Conservation (phyloP, 2,113 vertebrate species). For the Lagopus muta region DNA sequence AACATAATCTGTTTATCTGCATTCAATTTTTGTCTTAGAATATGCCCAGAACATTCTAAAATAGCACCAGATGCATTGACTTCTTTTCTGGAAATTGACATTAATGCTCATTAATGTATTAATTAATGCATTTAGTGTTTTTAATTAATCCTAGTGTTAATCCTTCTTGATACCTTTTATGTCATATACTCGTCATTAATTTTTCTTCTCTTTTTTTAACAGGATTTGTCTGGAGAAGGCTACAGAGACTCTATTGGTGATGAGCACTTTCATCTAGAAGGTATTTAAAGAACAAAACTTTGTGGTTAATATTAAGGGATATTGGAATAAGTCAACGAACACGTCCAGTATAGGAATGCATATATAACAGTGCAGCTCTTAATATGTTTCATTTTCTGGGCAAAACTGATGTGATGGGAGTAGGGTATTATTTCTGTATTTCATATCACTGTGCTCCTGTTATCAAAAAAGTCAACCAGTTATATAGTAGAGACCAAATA, state of each 20-base stretch:
- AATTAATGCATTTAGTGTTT: neutral
- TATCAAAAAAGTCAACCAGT: neutral
- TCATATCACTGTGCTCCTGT: neutral
- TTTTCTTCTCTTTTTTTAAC: constrained; percentile 33
- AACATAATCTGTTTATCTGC: neutral
- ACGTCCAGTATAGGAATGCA: neutral
- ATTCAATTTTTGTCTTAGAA: neutral
- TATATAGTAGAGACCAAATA: neutral
- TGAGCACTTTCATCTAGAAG: constrained; percentile 94
- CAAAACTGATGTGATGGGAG: neutral
- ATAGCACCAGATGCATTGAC: neutral
- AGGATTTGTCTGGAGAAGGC: constrained; percentile 88
- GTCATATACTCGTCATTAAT: neutral
- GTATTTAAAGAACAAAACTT: constrained; percentile 73
- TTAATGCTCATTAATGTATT: neutral
- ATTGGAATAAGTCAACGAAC: neutral
- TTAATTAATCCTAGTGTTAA: neutral
- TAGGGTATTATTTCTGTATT: neutral
- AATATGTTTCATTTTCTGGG: neutral
- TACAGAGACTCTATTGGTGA: constrained; percentile 86
- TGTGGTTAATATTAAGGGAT: neutral
- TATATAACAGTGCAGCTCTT: neutral
- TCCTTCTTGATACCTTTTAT: neutral
- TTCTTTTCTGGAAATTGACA: neutral
- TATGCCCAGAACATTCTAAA: neutral